phyloP scores from a whole-genome alignment of 2,888 invertebrate genomes.

The Ophioninae sp. region DNA sequence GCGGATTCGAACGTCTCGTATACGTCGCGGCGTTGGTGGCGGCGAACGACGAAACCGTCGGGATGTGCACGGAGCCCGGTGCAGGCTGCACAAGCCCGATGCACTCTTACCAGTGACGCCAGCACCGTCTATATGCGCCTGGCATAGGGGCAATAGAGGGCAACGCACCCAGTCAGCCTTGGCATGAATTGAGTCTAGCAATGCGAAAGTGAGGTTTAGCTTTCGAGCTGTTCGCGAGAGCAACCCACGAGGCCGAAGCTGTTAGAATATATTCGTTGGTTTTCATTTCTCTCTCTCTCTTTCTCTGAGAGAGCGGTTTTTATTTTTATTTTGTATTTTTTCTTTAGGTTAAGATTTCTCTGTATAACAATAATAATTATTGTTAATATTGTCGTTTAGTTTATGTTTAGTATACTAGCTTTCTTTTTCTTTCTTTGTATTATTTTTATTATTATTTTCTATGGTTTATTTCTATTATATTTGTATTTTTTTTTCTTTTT shows the following conservation, averaged over 20 bases:
- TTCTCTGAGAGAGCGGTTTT: no score
- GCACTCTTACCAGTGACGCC: constrained; percentile 71
- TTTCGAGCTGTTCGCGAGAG: constrained; percentile 49
- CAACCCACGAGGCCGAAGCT: constrained; percentile 55
- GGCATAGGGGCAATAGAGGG: constrained; percentile 80
- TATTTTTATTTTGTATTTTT: no score
- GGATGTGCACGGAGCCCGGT: constrained; percentile 28
- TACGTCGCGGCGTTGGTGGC: constrained; percentile 56
- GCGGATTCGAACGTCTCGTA: constrained; percentile 20
- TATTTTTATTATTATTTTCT: no score
- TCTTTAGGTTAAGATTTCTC: no score
- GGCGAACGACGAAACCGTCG: constrained; percentile 40
- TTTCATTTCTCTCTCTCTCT: constrained; percentile 36
- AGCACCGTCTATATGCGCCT: constrained; percentile 56
- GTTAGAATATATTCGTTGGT: constrained; percentile 59
- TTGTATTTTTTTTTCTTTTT: no score
- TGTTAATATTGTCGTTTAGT: no score
- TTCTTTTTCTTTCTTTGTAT: no score
- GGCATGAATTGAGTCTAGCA: constrained; percentile 81
- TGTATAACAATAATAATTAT: no score
- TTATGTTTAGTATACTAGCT: no score
- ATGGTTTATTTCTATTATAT: no score
- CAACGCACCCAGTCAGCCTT: constrained; percentile 81
- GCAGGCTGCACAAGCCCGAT: constrained; percentile 59
- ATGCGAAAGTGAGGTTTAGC: constrained; percentile 80